Percentiles rank a stretch among this genome's conserved stretches.
phyloP scores from a whole-genome alignment of 1,140 invertebrate species.

The Homarus americanus region DNA sequence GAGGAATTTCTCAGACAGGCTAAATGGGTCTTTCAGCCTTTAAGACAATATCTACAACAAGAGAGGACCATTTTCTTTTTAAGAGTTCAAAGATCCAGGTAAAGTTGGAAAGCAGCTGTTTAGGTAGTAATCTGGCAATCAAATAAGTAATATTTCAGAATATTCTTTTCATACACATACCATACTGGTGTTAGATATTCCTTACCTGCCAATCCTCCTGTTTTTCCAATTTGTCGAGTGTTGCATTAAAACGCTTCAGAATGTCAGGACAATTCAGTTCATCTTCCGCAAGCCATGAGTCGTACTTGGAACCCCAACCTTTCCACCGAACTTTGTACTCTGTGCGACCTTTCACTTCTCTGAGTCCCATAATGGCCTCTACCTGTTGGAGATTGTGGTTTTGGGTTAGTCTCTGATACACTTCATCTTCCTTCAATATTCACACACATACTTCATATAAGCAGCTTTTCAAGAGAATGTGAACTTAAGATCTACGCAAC shows the following conservation, averaged over 20 bases:
- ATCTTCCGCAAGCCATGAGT: slow-evolving; percentile 61
- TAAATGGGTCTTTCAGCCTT: no score
- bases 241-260: slow-evolving; percentile 33
- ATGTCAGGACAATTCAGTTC: slow-evolving; percentile 57
- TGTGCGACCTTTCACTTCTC: slow-evolving; percentile 44
- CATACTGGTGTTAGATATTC: not conserved
- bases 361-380: slow-evolving; percentile 50
- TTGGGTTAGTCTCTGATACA: not conserved
- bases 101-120: no score
- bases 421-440: not conserved
- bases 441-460: not conserved
- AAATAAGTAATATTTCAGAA: no score
- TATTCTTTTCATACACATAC: no score
- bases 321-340: slow-evolving; percentile 67
- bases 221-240: slow-evolving; percentile 44
- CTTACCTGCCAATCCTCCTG: slow-evolving; percentile 56
- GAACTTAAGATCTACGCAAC: no score
- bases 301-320: slow-evolving; percentile 58
- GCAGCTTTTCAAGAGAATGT: no score
- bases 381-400: slow-evolving; percentile 17
- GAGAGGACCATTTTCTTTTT: no score
- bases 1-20: no score
- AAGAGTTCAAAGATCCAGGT: no score
- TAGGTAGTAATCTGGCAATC: no score
- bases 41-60: no score